Evolutionary conservation across 2,888 invertebrate genomes (phyloP), one percentile per base, ranked within the genome.

Genomic region (Loripinus fragilis): DNA sequence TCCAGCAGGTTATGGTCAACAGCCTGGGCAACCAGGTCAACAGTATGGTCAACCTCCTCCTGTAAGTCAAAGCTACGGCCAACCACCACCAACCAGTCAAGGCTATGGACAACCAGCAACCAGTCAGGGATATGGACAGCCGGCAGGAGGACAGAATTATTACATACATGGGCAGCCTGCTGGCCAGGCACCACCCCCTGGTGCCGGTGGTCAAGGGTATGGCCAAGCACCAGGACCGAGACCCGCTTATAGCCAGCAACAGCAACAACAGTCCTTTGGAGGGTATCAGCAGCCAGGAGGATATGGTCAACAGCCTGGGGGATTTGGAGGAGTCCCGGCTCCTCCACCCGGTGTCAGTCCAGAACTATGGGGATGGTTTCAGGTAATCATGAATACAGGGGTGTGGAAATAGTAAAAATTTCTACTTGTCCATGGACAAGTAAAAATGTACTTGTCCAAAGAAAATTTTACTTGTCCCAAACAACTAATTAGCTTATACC

Each of bases 291-390:
- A 50, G 30, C 71, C 50, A 41, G 73, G 65, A 50, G 68, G 66
- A 25, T 69, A 73, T 71, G 81, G 80, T 30, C 68, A 70, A 33
- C 65, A 81, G 8, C 82, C 87, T 12, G 90, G 88, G 33, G 81
- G 80, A 20, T 80, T 45, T 78, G 81, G 81, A 20, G 86, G 82
- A 8, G 78, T 71, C 72, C 85, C 79, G 20, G 85, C 85, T 2
- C 85, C 89, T 42, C 92, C 92, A 1, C 90, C 91, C 25, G 92
- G 92, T 28, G 86, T 93, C 50, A 87, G 84, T 78, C 90, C 83
- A 67, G 92, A 92, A 48, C 72, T 93, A 0, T 93, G 93, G 93
- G 83, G 87, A n/a, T 93, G 92, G 93, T 93, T 93, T 83, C 90
- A 90, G 90, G 92, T 92, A 76, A 75, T 38, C 38, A n/a, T n/a